Evolutionary conservation across 2,888 invertebrate genomes (phyloP), one percentile per base, ranked within the genome.

Genomic region (Pachymerium ferrugineum): DNA sequence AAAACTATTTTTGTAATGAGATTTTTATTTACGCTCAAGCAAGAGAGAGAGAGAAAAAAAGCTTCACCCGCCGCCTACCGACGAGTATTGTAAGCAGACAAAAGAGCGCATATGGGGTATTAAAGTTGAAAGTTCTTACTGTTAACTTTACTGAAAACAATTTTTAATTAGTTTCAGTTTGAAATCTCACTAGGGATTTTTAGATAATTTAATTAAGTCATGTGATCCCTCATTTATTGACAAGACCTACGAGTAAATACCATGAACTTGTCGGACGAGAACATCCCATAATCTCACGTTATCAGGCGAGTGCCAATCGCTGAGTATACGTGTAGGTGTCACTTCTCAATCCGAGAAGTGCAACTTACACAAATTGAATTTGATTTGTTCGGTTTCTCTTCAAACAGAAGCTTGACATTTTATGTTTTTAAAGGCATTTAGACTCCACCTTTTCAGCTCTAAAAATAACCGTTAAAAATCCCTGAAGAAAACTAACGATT

Each of bases 301-400:
- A 62, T 62, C 62, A 62, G 62, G 28, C n/a, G 22, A n/a, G 62
- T 62, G 62, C 28, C 62, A 28, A 62, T 25, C 62, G 62, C 25
- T 62, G 38, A 38, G 14, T n/a, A n/a, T n/a, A n/a, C n/a, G n/a
- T 12, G 25, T 62, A 62, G 25, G 62, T 22, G 62, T 62, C 62
- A 62, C 28, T 62, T 38, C 28, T 10, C 62, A 62, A 62, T 62
- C 25, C 62, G 12, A 22, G 14, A 62, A 62, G 62, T 22, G 25
- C 2, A 28, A 12, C 25, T 62, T 14, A 25, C 5, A 28, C 14
- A 6, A 62, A 28, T 62, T 25, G 62, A 62, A 62, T 28, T 62
- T 62, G 62, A 62, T 62, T 62, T n/a, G n/a, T n/a, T 62, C 28
- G 25, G 14, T 54, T n/a, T n/a, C n/a, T n/a, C n/a, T n/a, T n/a